Base-by-base conservation (phyloP, 53 echinoderm and acorn worm species). In the Temnopleurus reevesii region DNA sequence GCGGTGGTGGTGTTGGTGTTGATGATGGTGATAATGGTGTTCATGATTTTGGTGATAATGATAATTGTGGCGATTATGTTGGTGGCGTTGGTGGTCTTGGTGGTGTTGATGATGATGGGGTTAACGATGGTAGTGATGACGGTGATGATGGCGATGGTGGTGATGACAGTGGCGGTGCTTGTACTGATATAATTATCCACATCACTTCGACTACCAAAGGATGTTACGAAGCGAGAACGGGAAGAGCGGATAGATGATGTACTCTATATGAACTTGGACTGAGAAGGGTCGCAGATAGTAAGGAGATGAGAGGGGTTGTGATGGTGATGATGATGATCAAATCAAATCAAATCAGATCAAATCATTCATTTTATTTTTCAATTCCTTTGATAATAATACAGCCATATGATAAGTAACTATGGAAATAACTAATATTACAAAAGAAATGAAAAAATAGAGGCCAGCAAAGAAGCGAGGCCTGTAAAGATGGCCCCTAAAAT, bases 171-270 rank as follows among this genome's bases (percentile, higher is more conserved):
- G n/a, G n/a, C n/a, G n/a, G n/a, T n/a, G n/a, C n/a, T n/a, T n/a
- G n/a, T n/a, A n/a, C n/a, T n/a, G n/a, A n/a, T n/a, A n/a, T n/a
- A 90, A 43, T 98, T 98, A 76, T 98, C 98, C 9, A 96, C 98
- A 5, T 88, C 95, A 24, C 83, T 98, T 1, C 92, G 98, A 34
- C 96, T 98, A 33, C 93, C 94, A 0, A 91, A 64, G 13, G 81
- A 76, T 10, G 58, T 93, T 59, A 77, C 54, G 27, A 91, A 84
- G 18, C 66, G 71, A 45, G 98, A 96, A 64, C 85, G 92, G 31
- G 65, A 55, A 15, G 89, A 96, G 84, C 89, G 98, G 59, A 96
- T 98, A 2, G 91, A 96, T 8, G 96, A 98, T 29, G 91, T 94
- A n/a, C n/a, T 49, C 91, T 97, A 44, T 36, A 63, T 17, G 98